phyloP scores from a whole-genome alignment of 1,140 invertebrate genomes.

The Lepidurus apus region DNA sequence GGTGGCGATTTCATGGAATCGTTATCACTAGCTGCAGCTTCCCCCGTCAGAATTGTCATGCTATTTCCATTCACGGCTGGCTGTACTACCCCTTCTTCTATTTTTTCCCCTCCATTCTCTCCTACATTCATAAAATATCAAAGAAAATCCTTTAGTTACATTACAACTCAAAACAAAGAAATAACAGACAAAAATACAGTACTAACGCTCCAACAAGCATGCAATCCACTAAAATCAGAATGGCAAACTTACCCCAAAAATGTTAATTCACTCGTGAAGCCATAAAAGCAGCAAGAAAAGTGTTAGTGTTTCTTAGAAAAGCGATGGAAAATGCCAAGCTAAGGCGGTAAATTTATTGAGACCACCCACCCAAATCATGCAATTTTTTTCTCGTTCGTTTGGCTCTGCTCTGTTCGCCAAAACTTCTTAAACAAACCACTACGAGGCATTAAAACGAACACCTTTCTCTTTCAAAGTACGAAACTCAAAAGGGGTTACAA shows the following conservation, averaged over 20 bases:
- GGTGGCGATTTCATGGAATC: background rate
- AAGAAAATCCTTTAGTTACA: background rate
- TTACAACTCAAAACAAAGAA: background rate
- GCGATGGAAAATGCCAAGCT: background rate
- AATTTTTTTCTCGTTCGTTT: background rate
- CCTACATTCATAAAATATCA: background rate
- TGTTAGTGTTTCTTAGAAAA: background rate
- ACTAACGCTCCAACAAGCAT: background rate
- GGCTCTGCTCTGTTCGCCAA: background rate
- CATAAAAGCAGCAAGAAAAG: conserved; percentile 1
- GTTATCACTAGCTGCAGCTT: background rate
- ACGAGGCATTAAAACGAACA: background rate
- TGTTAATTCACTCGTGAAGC: background rate
- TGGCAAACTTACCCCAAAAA: background rate
- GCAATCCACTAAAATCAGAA: background rate
- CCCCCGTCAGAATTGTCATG: background rate
- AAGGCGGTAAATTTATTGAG: conserved; percentile 4
- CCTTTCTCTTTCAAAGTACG: background rate
- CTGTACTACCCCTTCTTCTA: background rate
- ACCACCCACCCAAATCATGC: conserved; percentile 5
- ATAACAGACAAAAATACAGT: background rate
- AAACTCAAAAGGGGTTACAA: background rate
- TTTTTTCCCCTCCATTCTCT: background rate
- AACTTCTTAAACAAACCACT: background rate
- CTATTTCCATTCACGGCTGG: background rate